These are phyloP conservation scores for Xyrichtys novacula DNA, from an alignment of 2,797 vertebrate species.

Conservation along the genomic window DNA sequence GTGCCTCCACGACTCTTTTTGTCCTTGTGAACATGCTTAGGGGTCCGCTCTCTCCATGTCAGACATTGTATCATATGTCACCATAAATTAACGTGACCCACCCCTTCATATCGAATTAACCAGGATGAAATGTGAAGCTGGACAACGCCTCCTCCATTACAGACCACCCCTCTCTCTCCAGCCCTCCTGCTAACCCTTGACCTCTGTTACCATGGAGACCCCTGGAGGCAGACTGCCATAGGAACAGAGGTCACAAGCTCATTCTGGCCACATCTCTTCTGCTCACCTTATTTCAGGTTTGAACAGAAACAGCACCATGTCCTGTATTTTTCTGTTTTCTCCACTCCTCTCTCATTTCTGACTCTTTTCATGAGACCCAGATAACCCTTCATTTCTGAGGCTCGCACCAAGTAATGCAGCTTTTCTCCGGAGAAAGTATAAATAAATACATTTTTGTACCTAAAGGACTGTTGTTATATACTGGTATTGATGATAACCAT, in stretches of 20 bases:
- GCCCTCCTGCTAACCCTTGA: conserved; percentile 54
- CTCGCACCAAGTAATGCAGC: no score
- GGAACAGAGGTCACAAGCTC: conserved; percentile 50
- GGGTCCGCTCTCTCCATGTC: conserved; percentile 42
- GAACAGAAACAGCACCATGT: conserved; percentile 22
- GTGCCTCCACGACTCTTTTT: conserved; percentile 14
- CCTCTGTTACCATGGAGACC: conserved; percentile 61
- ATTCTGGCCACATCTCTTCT: conserved; percentile 42
- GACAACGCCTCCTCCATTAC: conserved; percentile 32
- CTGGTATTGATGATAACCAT: no score
- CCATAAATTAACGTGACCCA: conserved; percentile 59
- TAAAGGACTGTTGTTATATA: no score
- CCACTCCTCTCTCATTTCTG: conserved; percentile 3
- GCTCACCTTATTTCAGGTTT: conserved; percentile 39
- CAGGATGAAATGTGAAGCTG: conserved; percentile 30
- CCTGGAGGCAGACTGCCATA: conserved; percentile 25
- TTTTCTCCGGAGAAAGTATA: no score
- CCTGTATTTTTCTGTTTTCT: neutral
- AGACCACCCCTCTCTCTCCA: conserved; percentile 23
- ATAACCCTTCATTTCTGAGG: no score
- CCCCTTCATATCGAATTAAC: conserved; percentile 59
- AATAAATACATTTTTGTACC: no score
- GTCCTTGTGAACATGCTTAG: conserved; percentile 35
- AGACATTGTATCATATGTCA: conserved; percentile 45
- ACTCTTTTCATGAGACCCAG: neutral